Percentiles rank a stretch among this genome's conserved stretches.
These are phyloP conservation scores for Steatornis caripensis DNA, from an alignment of 2,113 vertebrate genomes.

Conservation along the genomic window DNA sequence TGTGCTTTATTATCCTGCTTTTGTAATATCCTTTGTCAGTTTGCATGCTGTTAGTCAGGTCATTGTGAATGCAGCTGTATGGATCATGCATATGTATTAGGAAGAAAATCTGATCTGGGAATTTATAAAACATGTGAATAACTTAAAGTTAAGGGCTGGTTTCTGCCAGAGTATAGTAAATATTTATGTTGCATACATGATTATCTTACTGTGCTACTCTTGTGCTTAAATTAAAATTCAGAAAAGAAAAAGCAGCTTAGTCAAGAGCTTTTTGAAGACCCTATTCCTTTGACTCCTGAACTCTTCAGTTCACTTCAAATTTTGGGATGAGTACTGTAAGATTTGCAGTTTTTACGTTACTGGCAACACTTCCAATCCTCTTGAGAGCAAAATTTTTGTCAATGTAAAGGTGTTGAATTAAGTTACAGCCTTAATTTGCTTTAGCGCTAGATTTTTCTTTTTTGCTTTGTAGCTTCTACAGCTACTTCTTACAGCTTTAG, in stretches of 20 bases:
- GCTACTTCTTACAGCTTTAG: neutral
- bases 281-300: neutral
- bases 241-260: neutral
- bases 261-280: neutral
- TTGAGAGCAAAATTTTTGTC: neutral
- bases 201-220: neutral
- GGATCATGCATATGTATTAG: slow-evolving; percentile 73
- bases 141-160: neutral
- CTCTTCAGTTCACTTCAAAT: neutral
- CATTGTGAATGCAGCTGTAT: slow-evolving; percentile 76
- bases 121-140: slow-evolving; percentile 48
- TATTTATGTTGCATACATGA: neutral
- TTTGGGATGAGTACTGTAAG: neutral
- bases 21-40: slow-evolving; percentile 68
- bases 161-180: neutral
- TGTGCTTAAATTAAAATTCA: neutral
- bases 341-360: neutral
- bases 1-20: slow-evolving; percentile 47
- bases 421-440: neutral
- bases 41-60: slow-evolving; percentile 60
- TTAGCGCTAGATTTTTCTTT: neutral
- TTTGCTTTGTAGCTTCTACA: neutral
- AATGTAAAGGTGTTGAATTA: neutral
- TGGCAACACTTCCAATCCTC: neutral
- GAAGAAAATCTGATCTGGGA: slow-evolving; percentile 72